Evolutionary conservation across 2,797 vertebrate species (phyloP), one percentile per base, ranked within the genome.

Genomic region (Limosa lapponica): DNA sequence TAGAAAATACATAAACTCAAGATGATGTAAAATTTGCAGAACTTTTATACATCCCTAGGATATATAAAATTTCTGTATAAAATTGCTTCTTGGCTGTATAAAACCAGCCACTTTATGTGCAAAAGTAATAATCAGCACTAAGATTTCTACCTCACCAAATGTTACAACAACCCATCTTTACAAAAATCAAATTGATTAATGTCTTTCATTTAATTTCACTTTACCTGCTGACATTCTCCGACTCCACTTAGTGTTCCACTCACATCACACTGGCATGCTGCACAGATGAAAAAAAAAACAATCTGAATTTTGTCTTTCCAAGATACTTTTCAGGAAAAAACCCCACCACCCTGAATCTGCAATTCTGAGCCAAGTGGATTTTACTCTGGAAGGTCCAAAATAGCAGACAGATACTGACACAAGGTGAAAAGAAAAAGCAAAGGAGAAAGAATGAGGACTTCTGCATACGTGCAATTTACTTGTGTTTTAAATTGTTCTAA

Each of bases 191-290:
- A 39, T 62, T 44, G 41, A 70, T 70, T 16, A 20, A 24, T 34
- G 19, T 20, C 1, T 70, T 66, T 27, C 14, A 77, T 82, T 64
- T 49, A 11, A 17, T 37, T 81, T 82, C 51, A 36, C 13, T 37
- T 98, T 98, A 99, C 99, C 99, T 99, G 98, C 54, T 98, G 97
- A 93, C 99, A 99, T 90, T 99, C 99, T 93, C 98, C 98, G 10
- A 99, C 92, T 83, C 99, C 99, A 70, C 99, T 99, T 90, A 98
- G 95, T 11, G 99, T 99, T 92, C 99, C 99, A 34, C 98, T 98
- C 82, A 98, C 87, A n/a, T 99, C 98, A 97, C 99, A 99, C 52
- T 93, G 98, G 95, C 99, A 99, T 44, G 98, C 99, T 99, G 97
- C 80, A 90, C 37, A 96, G 70, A 91, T 6, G 6, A 39, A 96